Base-by-base conservation (phyloP, 2,113 vertebrate genomes). In the Sapayoa aenigma region DNA sequence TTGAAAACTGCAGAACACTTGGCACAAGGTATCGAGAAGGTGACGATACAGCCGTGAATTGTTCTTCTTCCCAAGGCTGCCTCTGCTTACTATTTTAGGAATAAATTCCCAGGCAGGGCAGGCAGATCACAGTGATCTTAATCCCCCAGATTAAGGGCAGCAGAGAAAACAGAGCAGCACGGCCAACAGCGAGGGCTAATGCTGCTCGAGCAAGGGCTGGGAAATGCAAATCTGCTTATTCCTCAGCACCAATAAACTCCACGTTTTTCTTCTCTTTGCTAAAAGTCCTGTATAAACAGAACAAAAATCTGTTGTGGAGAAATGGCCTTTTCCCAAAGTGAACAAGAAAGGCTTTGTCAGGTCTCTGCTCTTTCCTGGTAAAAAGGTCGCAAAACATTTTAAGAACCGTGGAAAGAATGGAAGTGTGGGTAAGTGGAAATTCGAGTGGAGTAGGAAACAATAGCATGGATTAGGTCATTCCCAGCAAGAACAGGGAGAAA, bases 361-460 rank as follows among this genome's bases (percentile, higher is more conserved):
- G 23, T 66, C 46, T 42, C 94, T 62, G 5, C 65, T 83, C 72
- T 44, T 92, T 88, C 88, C 83, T 88, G 83, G 49, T 59, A 31
- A 92, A 91, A 92, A 88, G 63, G 83, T 89, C 19, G 0, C 53
- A 81, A 82, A 82, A 44, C 67, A 94, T 92, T 96, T 96, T 90
- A 88, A 74, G 88, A 83, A 67, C 88, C 5, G 8, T 0, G 2
- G 75, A 69, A 90, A 94, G 96, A 95, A 90, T 90, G 79, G 92
- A 94, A 88, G 83, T 35, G 76, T 67, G 76, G 82, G 41, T 50
- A 30, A 93, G 42, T 86, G 92, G 94, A 85, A 93, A 96, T 80
- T 66, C 63, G 58, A 95, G 63, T 71, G 72, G 63, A 80, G 63
- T 22, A 85, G 88, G 92, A 94, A 95, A 97, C 94, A 96, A 90